Evolutionary conservation across 2,797 vertebrate species (phyloP).

Genomic region (Hephaestus fuliginosus): DNA sequence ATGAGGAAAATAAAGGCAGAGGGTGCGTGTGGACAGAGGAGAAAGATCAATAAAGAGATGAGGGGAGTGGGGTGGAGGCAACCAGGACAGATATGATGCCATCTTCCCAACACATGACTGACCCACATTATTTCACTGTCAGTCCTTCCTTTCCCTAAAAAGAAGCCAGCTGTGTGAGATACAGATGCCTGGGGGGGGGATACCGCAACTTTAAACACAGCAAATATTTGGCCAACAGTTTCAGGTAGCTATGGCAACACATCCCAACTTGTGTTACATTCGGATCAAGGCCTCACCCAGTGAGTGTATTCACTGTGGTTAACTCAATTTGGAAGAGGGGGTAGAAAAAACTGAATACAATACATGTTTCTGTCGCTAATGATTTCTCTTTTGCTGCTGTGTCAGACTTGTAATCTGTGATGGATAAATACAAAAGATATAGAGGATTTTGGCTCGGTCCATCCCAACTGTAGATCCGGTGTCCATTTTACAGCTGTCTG

Average conservation of each 20-base stretch:
- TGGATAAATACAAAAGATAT: background rate
- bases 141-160: conserved; percentile 44
- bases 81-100: background rate
- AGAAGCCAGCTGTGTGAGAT: conserved; percentile 51
- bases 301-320: background rate
- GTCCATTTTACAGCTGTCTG: no score
- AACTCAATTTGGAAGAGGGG: background rate
- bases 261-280: conserved; percentile 54
- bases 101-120: background rate
- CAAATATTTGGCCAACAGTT: conserved; percentile 80
- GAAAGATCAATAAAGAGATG: conserved; percentile 24
- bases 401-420: conserved; percentile 5
- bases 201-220: conserved; percentile 63
- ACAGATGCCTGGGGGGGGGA: conserved; percentile 16
- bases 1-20: conserved; percentile 25
- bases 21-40: background rate
- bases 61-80: background rate
- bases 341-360: background rate
- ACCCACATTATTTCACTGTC: conserved; percentile 25
- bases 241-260: conserved; percentile 75
- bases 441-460: background rate
- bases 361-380: background rate
- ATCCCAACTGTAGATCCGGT: background rate
- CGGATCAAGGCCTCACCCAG: conserved; percentile 32
- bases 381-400: background rate